phyloP scores from a whole-genome alignment of 2,797 vertebrate species.

The Luscinia luscinia region DNA sequence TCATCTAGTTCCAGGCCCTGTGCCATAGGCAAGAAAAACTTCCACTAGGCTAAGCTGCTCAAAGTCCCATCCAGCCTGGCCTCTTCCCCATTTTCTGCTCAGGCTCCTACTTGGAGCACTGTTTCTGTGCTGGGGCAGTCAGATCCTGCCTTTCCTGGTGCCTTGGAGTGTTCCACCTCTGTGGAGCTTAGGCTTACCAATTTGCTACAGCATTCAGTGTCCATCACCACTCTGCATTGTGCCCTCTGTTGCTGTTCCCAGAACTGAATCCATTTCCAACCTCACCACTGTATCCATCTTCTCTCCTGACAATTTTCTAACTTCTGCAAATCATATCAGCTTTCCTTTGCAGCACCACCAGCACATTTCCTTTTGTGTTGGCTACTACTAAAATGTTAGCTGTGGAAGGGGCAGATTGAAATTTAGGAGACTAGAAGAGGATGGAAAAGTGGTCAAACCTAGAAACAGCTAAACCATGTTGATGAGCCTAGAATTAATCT shows the following conservation, averaged over 20 bases:
- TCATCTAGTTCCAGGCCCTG: not conserved
- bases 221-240: not conserved
- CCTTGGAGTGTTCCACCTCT: not conserved
- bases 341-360: not conserved
- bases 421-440: not conserved
- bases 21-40: not conserved
- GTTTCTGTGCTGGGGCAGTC: rapidly evolving
- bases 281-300: not conserved
- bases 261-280: not conserved
- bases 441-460: not conserved
- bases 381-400: not conserved
- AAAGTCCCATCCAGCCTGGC: not conserved
- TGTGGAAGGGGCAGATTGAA: not conserved
- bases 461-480: not conserved
- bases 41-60: not conserved
- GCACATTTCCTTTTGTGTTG: rapidly evolving
- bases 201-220: not conserved
- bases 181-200: not conserved
- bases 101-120: not conserved
- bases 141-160: not conserved
- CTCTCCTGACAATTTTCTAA: rapidly evolving
- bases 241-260: not conserved
- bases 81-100: not conserved
- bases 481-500: not conserved
- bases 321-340: not conserved